Evolutionary conservation across 2,797 vertebrate species (phyloP), one percentile per base, ranked within the genome.

Genomic region (Ispidina lecontei): DNA sequence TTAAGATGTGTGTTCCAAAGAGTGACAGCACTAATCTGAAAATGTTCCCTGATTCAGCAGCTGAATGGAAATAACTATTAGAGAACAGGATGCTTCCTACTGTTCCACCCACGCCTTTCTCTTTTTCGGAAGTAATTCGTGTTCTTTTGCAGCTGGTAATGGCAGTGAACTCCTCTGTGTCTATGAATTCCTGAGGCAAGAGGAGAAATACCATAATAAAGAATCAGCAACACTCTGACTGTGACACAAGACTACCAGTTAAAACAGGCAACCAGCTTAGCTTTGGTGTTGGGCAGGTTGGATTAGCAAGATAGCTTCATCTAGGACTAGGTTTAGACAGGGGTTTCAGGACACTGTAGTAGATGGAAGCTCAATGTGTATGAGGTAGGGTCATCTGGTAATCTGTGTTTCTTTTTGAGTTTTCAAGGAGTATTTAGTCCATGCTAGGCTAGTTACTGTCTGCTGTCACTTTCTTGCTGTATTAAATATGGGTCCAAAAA

Each of bases 41-140:
- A 90, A 83, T 37, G 78, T 91, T 93, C 75, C 92, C 86, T 93
- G 91, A 94, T 85, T 96, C 90, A 95, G 91, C 94, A 96, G 72
- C 81, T 84, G 76, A 91, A 28, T 94, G 84, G 88, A 96, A 93
- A 95, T 68, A 90, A 58, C 93, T 72, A 43, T 80, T 70, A 91
- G 79, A 49, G 89, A 92, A 90, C 88, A 93, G 63, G 88, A 94
- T 92, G 88, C 86, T 94, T 93, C 79, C 70, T n/a, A 55, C 87
- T 77, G 72, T 78, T 93, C 93, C 82, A 28, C 93, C 91, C 47
- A 85, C 68, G 13, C 77, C 83, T 91, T 56, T 91, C 70, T 93
- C 68, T 74, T 46, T 43, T 78, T 79, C 14, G 10, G 85, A 86
- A 88, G 68, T 56, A 81, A 88, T 93, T 92, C 67, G 4, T 94